A percentile compares a stretch with the other conserved stretches of the same genome.
phyloP scores from a whole-genome alignment of 2,797 vertebrate genomes.

The Clarias platycephalus region DNA sequence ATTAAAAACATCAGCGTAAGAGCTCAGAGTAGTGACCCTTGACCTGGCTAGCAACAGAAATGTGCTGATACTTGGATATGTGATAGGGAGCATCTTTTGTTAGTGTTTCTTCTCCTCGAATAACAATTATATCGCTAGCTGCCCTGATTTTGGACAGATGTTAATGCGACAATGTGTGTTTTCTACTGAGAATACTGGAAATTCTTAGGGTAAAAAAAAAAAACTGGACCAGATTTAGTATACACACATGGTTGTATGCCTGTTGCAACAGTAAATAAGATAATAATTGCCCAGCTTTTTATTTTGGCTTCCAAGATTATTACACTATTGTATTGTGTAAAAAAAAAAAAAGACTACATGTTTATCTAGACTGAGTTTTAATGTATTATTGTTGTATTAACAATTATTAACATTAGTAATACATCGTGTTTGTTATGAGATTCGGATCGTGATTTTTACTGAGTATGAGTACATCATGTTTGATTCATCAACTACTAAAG shows the following conservation, averaged over 20 bases:
- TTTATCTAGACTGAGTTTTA: neutral
- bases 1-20: conserved; percentile 64
- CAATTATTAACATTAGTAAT: neutral
- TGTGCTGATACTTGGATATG: neutral
- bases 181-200: neutral
- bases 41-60: conserved; percentile 1
- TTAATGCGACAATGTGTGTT: neutral
- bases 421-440: neutral
- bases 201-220: neutral
- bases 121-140: neutral
- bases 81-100: neutral
- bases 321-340: neutral
- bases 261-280: neutral
- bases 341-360: neutral
- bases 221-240: neutral
- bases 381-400: neutral
- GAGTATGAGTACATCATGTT: neutral
- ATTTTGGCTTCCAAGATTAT: neutral
- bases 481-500: neutral
- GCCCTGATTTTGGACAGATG: neutral
- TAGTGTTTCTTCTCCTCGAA: neutral
- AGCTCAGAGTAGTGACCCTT: neutral
- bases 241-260: neutral
- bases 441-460: neutral
- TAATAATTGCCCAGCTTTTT: neutral